Conservation (phyloP, 2,888 invertebrate species). For the Thecophora atra region DNA sequence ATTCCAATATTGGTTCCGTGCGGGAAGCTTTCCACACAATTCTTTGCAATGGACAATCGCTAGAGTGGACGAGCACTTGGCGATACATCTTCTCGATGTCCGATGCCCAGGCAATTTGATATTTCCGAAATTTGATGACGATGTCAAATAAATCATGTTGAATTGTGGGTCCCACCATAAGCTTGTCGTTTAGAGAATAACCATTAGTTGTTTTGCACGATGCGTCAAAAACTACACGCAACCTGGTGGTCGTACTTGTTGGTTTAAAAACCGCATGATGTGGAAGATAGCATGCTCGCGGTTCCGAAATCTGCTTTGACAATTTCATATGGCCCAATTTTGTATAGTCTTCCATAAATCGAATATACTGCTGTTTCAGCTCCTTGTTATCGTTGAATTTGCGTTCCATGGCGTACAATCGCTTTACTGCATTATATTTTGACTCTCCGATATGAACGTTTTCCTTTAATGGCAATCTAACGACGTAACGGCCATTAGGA, state of each 20-base stretch:
- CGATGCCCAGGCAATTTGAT: too few species aligned
- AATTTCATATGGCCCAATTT: conserved; percentile 10
- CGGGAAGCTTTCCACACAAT: too few species aligned
- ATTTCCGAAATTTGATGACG: too few species aligned
- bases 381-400: neutral
- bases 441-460: neutral
- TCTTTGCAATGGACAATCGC: too few species aligned
- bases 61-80: too few species aligned
- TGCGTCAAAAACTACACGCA: conserved; percentile 51
- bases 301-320: neutral
- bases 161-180: conserved; percentile 43
- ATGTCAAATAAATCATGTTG: conserved; percentile 36
- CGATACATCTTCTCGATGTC: too few species aligned
- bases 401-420: neutral
- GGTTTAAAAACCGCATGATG: conserved; percentile 46
- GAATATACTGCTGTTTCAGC: neutral
- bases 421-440: neutral
- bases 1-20: too few species aligned
- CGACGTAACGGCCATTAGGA: neutral
- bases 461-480: neutral
- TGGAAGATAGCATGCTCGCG: conserved; percentile 46
- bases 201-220: conserved; percentile 46
- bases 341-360: neutral
- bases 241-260: conserved; percentile 47
- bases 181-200: conserved; percentile 37